Evolutionary conservation across 1,140 invertebrate genomes (phyloP).

Genomic region (Drosophila malerkotliana): DNA sequence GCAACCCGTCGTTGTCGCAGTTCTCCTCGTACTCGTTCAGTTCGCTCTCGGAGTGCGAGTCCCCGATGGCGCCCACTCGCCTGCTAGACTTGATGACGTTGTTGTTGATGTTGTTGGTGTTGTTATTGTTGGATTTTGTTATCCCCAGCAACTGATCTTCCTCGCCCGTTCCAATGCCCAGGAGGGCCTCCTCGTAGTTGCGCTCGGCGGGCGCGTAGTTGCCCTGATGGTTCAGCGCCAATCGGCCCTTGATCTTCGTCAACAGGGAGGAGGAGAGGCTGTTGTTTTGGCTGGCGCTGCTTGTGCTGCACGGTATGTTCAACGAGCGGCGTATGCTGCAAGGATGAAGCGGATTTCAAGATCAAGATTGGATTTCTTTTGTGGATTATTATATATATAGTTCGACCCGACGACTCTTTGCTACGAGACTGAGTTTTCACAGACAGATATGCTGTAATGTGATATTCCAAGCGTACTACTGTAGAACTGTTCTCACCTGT

Average conservation of each 20-base stretch:
- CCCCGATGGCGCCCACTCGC: conserved; percentile 3
- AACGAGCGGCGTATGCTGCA: conserved; percentile 63
- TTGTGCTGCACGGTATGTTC: conserved; percentile 49
- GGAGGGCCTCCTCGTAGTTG: background rate
- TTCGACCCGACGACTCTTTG: no score
- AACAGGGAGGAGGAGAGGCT: conserved; percentile 5
- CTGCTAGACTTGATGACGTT: conserved; percentile 30
- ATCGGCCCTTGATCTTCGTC: background rate
- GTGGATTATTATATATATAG: no score
- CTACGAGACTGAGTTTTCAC: no score
- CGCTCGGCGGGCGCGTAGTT: conserved; percentile 29
- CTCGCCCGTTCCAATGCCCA: background rate
- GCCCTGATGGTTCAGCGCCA: conserved; percentile 8
- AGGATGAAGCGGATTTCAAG: background rate
- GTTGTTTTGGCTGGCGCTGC: conserved; percentile 7
- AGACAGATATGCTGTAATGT: no score
- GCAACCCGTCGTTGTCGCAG: conserved; percentile 29
- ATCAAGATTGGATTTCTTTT: no score
- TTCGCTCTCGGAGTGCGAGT: conserved; percentile 51
- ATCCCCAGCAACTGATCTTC: conserved; percentile 21
- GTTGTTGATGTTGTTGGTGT: conserved; percentile 38
- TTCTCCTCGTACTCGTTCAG: conserved; percentile 25
- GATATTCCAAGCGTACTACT: no score
- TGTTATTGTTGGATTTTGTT: conserved; percentile 35
- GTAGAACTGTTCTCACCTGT: conserved; percentile 33